Evolutionary conservation across 2,113 vertebrate genomes (phyloP), one percentile per base, ranked within the genome.

Genomic region (Antechinus stuartii): DNA sequence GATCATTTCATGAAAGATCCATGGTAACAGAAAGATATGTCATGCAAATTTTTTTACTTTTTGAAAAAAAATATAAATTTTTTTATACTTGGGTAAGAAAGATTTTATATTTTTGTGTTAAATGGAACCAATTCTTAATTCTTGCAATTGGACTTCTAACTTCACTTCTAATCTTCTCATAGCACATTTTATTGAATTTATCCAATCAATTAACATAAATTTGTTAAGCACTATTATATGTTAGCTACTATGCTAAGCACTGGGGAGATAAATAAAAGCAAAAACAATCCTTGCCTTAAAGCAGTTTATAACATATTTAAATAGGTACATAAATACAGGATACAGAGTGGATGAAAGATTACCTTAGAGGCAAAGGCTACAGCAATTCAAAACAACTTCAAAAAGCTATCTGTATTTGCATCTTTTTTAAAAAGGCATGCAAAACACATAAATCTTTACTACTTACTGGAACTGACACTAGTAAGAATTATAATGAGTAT

Each of bases 91-190:
- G 94, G n/a, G 93, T 52, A 52, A 52, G 50, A 95, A 96, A 93
- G 90, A 90, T 96, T 96, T 93, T 92, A 23, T 93, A 93, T 95
- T 52, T 84, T 89, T 84, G 76, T 46, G 30, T 54, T 57, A 53
- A 90, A 94, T 93, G 93, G 76, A 54, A 27, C 89, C 90, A 94
- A 2, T 96, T 97, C 52, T 68, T 92, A 94, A 95, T 95, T 96
- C 90, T 5, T 96, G 96, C 94, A 94, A 0, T 89, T 97, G 96
- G 91, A 96, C 76, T 94, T 97, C 92, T 93, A 25, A 12, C 92
- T 84, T 93, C 92, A 54, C 94, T 96, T 90, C 93, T 97, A 97
- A 96, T 96, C 95, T 98, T 98, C 61, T 89, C 25, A 49, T 22
- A 61, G 91, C 90, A 95, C 54, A 95, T 95, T 95, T 95, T 91